A percentile compares a stretch with the other conserved stretches of the same genome.
Conservation (phyloP, 2,113 vertebrate genomes). For the Cardinalis cardinalis region DNA sequence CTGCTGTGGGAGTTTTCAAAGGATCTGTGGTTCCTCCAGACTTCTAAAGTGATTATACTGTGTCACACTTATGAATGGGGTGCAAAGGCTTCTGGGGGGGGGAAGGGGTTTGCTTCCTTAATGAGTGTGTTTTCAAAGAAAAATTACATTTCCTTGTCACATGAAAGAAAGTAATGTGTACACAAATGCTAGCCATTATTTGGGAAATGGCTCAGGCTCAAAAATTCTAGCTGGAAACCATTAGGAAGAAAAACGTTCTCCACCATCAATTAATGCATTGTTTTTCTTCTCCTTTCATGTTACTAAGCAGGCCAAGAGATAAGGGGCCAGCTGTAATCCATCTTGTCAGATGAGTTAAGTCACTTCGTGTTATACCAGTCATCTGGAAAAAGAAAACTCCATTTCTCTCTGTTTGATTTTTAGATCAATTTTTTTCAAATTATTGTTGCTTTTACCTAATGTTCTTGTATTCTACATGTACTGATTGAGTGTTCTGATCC, state of each 20-base stretch:
- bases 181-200: conserved; percentile 57
- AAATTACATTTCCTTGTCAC: conserved; percentile 56
- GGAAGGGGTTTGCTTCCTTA: conserved; percentile 19
- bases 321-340: conserved; percentile 54
- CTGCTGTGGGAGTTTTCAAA: conserved; percentile 22
- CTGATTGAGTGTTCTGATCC: background rate
- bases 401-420: background rate
- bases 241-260: conserved; percentile 53
- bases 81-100: background rate
- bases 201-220: conserved; percentile 54
- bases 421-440: conserved; percentile 29
- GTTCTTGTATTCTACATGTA: background rate
- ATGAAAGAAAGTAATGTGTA: conserved; percentile 55
- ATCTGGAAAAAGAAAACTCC: conserved; percentile 43
- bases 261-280: conserved; percentile 61
- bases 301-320: conserved; percentile 56
- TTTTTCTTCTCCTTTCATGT: conserved; percentile 64
- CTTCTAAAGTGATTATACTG: background rate
- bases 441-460: background rate
- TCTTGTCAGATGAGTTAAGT: conserved; percentile 64
- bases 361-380: background rate
- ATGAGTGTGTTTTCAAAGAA: conserved; percentile 53
- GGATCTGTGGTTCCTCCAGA: background rate
- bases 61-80: conserved; percentile 39
- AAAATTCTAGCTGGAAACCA: conserved; percentile 62